These are phyloP conservation scores for Crocodylus rhombifer DNA, from an alignment of 2,797 vertebrate species.

Conservation along the genomic window DNA sequence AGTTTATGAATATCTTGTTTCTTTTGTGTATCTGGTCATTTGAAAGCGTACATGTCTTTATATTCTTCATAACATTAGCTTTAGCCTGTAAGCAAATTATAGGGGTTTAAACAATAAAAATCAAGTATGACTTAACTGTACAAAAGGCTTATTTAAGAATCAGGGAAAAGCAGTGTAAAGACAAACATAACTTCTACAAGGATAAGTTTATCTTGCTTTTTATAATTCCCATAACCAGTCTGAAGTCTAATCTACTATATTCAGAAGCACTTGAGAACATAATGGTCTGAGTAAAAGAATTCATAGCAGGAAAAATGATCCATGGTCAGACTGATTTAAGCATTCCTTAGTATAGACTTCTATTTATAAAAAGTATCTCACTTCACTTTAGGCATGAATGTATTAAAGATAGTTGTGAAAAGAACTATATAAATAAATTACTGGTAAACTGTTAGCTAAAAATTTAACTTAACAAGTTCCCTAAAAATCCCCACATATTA, in stretches of 20 bases:
- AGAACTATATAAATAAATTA: background rate
- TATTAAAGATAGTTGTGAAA: background rate
- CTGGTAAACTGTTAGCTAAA: background rate
- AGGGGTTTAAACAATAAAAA: background rate
- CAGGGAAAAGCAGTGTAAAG: background rate
- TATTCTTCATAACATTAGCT: background rate
- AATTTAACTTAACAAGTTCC: background rate
- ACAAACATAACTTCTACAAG: background rate
- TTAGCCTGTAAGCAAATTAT: background rate
- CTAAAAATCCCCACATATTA: background rate
- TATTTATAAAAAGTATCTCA: background rate
- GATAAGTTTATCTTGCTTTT: rapidly evolving
- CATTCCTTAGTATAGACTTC: background rate
- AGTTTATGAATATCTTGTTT: background rate
- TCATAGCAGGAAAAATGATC: background rate
- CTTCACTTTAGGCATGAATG: background rate
- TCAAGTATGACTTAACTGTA: background rate
- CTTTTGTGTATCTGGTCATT: background rate
- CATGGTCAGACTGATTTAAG: background rate
- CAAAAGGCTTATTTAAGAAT: background rate
- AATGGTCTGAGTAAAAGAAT: background rate
- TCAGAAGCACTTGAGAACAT: background rate
- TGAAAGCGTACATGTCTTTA: background rate
- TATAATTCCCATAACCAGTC: background rate
- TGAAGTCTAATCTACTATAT: background rate